Evolutionary conservation across 2,888 invertebrate species (phyloP).

Genomic region (Mactromeris polynyma): DNA sequence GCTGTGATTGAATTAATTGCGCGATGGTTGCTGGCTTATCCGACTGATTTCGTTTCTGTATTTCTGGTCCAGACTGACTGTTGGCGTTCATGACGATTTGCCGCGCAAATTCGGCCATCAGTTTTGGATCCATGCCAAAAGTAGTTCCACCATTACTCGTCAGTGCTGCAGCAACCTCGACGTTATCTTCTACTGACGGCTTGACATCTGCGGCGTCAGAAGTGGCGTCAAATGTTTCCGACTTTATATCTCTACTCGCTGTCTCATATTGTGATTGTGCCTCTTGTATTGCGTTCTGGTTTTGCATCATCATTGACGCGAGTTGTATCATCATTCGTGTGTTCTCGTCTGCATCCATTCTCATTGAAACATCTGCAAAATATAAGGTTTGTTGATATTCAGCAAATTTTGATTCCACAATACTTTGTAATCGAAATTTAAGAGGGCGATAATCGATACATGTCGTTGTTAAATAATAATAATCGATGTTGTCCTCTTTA

Average conservation of each 20-base stretch:
- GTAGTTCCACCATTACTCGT: not conserved
- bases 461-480: too few species aligned
- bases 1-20: constrained; percentile 65
- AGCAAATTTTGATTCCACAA: too few species aligned
- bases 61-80: not conserved
- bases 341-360: constrained; percentile 65
- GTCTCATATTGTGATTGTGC: constrained; percentile 47
- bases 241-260: not conserved
- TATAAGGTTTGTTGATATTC: not conserved
- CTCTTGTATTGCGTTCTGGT: constrained; percentile 57
- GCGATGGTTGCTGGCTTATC: constrained; percentile 69
- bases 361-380: not conserved
- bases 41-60: constrained; percentile 26
- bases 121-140: constrained; percentile 59
- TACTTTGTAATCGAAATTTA: too few species aligned
- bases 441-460: too few species aligned
- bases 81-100: constrained; percentile 66
- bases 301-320: constrained; percentile 70
- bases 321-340: constrained; percentile 70
- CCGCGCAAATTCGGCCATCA: constrained; percentile 67
- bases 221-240: not conserved
- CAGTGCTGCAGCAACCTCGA: not conserved
- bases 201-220: not conserved
- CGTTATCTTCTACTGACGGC: not conserved
- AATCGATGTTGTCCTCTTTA: too few species aligned